Conservation (phyloP, 2,797 vertebrate species). For the Fistularia tabacaria region DNA sequence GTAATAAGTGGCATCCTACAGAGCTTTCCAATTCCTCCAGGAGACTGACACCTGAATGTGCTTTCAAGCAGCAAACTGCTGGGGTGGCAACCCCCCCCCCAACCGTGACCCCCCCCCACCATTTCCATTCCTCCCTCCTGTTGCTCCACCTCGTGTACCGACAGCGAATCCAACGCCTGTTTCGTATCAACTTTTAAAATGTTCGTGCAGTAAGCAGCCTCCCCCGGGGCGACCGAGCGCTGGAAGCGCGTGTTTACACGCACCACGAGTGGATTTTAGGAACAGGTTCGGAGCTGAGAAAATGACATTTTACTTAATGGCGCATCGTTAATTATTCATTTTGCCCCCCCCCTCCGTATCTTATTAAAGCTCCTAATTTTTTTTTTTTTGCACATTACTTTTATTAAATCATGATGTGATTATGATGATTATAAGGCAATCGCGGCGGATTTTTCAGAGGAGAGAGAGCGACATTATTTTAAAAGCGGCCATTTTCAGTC, state of each 20-base stretch:
- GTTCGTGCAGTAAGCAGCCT: conserved; percentile 32
- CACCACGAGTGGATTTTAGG: conserved; percentile 13
- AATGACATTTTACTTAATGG: conserved; percentile 52
- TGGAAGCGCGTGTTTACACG: conserved; percentile 4
- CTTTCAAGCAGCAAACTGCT: conserved; percentile 67
- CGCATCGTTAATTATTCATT: conserved; percentile 54
- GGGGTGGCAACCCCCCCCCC: conserved; percentile 40
- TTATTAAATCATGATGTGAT: conserved; percentile 60
- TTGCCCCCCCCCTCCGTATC: conserved; percentile 33
- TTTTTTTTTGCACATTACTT: conserved; percentile 14
- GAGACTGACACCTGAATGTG: conserved; percentile 78
- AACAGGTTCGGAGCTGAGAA: conserved; percentile 34
- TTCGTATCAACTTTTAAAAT: conserved; percentile 17
- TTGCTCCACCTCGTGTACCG: not conserved
- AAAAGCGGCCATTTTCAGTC: not conserved
- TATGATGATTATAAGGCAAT: conserved; percentile 31
- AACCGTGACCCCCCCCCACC: not conserved
- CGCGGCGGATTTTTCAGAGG: not conserved
- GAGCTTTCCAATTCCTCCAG: conserved; percentile 70
- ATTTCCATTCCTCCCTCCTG: conserved; percentile 1
- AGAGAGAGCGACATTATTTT: not conserved
- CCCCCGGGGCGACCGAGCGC: conserved; percentile 4
- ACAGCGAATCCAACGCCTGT: too few relatives aligned
- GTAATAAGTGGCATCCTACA: conserved; percentile 68
- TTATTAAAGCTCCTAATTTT: conserved; percentile 49